Conservation (phyloP, 2,113 vertebrate genomes). For the Poecilia latipinna region DNA sequence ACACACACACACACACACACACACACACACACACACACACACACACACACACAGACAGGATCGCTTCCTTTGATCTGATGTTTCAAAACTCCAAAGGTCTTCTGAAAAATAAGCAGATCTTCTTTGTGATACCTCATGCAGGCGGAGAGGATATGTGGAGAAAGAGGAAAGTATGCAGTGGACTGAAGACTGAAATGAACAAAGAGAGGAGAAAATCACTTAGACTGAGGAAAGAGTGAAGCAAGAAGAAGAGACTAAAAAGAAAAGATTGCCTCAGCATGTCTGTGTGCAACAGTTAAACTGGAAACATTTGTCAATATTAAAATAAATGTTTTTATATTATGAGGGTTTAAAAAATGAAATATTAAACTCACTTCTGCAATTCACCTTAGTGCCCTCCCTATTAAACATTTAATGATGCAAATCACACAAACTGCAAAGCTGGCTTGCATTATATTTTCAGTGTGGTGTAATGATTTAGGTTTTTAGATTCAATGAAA, state of each 20-base stretch:
- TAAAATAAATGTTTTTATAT: not conserved
- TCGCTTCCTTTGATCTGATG: slow-evolving; percentile 28
- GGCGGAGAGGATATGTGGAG: not conserved
- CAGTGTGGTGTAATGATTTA: no score
- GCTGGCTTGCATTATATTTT: no score
- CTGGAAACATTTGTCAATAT: not conserved
- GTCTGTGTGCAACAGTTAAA: not conserved
- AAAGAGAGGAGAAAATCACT: slow-evolving; percentile 8
- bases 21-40: no score
- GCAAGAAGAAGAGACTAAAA: not conserved
- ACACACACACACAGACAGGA: slow-evolving; percentile 9
- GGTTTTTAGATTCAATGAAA: no score
- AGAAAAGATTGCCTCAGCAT: not conserved
- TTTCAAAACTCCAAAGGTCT: slow-evolving; percentile 19
- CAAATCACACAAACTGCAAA: no score
- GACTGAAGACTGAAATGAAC: not conserved
- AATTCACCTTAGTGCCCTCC: not conserved
- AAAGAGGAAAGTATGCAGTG: not conserved
- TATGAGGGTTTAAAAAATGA: not conserved
- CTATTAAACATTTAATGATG: no score
- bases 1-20: no score
- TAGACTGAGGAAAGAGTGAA: not conserved
- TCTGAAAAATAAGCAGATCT: slow-evolving; percentile 18
- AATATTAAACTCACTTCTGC: not conserved
- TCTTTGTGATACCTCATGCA: slow-evolving; percentile 3